Evolutionary conservation across 2,888 invertebrate genomes (phyloP).

Genomic region (Melolontha melolontha): DNA sequence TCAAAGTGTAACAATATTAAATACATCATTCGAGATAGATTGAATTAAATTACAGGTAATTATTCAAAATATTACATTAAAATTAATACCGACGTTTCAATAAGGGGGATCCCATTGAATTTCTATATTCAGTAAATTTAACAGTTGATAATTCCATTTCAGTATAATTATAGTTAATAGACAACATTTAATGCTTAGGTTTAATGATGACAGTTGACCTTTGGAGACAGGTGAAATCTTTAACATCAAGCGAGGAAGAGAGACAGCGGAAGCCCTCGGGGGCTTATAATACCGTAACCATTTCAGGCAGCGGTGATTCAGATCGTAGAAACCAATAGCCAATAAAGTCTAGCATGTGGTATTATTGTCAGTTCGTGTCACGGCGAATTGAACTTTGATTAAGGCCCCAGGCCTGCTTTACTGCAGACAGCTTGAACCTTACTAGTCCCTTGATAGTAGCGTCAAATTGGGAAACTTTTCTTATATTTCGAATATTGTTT

Average conservation of each 20-base stretch:
- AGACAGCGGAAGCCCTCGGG: constrained; percentile 35
- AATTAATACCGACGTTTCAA: no score
- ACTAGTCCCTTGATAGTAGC: constrained; percentile 56
- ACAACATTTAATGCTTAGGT: constrained; percentile 35
- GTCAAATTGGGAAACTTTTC: constrained; percentile 58
- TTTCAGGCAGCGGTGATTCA: constrained; percentile 40
- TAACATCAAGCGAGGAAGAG: constrained; percentile 6
- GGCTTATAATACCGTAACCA: constrained; percentile 42
- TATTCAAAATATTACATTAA: no score
- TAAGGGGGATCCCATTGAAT: no score
- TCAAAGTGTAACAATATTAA: no score
- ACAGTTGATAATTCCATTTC: constrained; percentile 6
- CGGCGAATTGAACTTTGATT: constrained; percentile 62
- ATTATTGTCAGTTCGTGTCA: constrained; percentile 61
- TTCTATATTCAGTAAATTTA: constrained; percentile 25
- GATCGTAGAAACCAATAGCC: constrained; percentile 55
- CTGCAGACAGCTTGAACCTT: constrained; percentile 55
- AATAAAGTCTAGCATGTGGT: constrained; percentile 58
- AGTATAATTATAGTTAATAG: constrained; percentile 18
- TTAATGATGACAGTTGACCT: constrained; percentile 39
- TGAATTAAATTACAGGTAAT: no score
- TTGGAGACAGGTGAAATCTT: constrained; percentile 38
- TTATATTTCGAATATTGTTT: constrained; percentile 49
- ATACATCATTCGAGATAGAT: no score
- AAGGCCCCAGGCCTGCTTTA: constrained; percentile 55